Evolutionary conservation across 2,888 invertebrate genomes (phyloP).

Genomic region (Calephelis perditalis): DNA sequence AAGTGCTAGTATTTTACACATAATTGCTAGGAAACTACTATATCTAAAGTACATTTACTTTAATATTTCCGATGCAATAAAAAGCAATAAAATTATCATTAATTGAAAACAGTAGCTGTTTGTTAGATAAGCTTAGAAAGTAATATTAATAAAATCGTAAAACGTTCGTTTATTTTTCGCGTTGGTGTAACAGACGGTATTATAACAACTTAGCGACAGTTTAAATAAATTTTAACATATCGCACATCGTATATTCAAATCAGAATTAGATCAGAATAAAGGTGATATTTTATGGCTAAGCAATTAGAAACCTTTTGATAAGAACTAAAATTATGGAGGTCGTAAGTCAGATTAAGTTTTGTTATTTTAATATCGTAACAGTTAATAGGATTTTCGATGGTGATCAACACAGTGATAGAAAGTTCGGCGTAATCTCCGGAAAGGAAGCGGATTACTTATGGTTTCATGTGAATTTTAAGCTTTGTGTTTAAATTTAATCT

Average conservation of each 20-base stretch:
- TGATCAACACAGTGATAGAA: background rate
- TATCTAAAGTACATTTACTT: no score
- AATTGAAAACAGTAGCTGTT: no score
- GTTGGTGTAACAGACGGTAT: background rate
- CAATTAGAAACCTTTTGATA: conserved; percentile 28
- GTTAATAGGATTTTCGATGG: background rate
- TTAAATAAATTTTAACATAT: conserved; percentile 37
- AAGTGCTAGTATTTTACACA: no score
- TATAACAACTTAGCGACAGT: conserved; percentile 25
- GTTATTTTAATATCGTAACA: conserved; percentile 18
- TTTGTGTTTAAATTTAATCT: no score
- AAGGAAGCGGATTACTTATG: background rate
- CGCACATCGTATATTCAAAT: conserved; percentile 31
- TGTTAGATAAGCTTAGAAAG: no score
- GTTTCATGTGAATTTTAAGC: background rate
- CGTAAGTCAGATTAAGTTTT: conserved; percentile 30
- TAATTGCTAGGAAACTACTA: no score
- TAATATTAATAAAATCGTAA: no score
- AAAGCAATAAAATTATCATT: no score
- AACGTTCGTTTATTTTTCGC: background rate
- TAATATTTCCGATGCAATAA: no score
- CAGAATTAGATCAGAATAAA: conserved; percentile 32
- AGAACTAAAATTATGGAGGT: conserved; percentile 33
- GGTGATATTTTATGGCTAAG: background rate
- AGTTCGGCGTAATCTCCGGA: background rate